A percentile compares a stretch with the other conserved stretches of the same genome.
Evolutionary conservation across 2,888 invertebrate genomes (phyloP).

Genomic region (Polymixis lichenea): DNA sequence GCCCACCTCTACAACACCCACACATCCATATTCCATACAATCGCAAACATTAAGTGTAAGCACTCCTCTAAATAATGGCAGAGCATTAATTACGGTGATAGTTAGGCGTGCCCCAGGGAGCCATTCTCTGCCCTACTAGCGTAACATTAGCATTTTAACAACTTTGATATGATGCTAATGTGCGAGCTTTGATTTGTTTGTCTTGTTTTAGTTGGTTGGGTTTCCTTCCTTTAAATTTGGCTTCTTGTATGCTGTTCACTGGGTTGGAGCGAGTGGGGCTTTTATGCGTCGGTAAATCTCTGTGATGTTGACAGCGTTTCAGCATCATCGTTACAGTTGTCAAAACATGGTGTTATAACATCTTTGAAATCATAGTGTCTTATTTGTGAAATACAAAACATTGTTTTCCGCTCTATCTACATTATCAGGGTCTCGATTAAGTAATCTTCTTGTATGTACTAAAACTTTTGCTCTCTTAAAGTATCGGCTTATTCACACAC

Average conservation of each 20-base stretch:
- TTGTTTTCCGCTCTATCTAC: neutral
- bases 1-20: constrained; percentile 9
- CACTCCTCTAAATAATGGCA: constrained; percentile 69
- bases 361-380: neutral
- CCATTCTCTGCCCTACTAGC: constrained; percentile 65
- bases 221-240: constrained; percentile 60
- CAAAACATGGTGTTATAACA: neutral
- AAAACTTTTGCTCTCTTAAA: neutral
- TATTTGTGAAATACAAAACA: neutral
- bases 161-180: constrained; percentile 64
- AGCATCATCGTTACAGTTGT: constrained; percentile 3
- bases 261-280: constrained; percentile 20
- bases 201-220: constrained; percentile 60
- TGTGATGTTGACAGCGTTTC: constrained; percentile 15
- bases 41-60: constrained; percentile 65
- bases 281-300: constrained; percentile 35
- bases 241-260: constrained; percentile 37
- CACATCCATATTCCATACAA: constrained; percentile 37
- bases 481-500: neutral
- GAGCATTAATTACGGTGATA: constrained; percentile 69
- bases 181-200: constrained; percentile 65
- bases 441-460: neutral
- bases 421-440: neutral
- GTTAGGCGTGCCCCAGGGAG: constrained; percentile 63
- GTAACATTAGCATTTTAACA: constrained; percentile 67